A percentile compares a stretch with the other conserved stretches of the same genome.
phyloP scores from a whole-genome alignment of 2,113 vertebrate genomes.

The Chaenogobius annularis region DNA sequence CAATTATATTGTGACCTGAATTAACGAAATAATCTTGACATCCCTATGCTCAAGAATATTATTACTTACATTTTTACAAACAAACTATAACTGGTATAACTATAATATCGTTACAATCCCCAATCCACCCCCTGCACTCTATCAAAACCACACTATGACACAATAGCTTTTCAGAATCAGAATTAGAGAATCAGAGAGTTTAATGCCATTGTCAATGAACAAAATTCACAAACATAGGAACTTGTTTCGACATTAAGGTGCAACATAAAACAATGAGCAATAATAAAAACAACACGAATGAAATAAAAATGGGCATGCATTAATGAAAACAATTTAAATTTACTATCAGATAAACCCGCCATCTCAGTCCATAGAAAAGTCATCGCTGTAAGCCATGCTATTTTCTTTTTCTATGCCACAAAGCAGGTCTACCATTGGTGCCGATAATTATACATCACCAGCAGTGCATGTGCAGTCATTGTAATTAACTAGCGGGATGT shows the following conservation, averaged over 20 bases:
- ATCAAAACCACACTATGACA: slow-evolving; percentile 5
- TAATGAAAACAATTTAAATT: no score
- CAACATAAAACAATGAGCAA: no score
- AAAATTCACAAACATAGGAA: no score
- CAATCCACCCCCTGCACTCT: background rate
- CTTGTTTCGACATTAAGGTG: no score
- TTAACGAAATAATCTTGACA: no score
- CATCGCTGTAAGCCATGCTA: slow-evolving; percentile 12
- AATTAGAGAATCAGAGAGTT: no score
- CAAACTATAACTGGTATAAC: background rate
- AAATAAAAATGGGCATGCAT: no score
- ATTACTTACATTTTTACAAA: no score
- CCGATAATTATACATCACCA: slow-evolving; percentile 70
- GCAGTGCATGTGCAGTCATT: slow-evolving; percentile 56
- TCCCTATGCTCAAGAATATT: no score
- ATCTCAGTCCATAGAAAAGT: slow-evolving; percentile 4
- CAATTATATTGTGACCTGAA: no score
- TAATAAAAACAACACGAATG: no score
- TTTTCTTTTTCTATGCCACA: slow-evolving; percentile 33
- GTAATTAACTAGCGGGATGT: slow-evolving; percentile 74
- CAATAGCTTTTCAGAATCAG: background rate
- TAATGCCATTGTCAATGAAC: no score
- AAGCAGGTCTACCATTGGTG: slow-evolving; percentile 38
- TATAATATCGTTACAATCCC: slow-evolving; percentile 1
- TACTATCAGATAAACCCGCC: slow-evolving; percentile 32